Evolutionary conservation across 2,113 vertebrate genomes (phyloP), one percentile per base, ranked within the genome.

Genomic region (Mesitornis unicolor): DNA sequence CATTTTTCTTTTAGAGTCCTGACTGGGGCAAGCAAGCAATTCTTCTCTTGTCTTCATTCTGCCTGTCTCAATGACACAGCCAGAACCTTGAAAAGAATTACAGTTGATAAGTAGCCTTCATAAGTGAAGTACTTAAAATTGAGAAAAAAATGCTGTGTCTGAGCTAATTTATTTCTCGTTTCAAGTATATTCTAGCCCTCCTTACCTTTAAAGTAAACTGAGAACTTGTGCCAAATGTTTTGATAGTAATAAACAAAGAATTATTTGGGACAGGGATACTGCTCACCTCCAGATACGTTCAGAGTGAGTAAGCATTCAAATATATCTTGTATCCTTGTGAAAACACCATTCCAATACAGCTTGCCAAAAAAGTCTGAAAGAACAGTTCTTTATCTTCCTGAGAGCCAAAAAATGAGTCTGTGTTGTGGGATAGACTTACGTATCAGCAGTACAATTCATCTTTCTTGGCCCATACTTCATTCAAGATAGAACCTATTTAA

Each of bases 221-320:
- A 91, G 33, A 92, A 86, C 24, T 84, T 84, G 42, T 88, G 77
- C 71, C 94, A 94, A 92, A 57, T 47, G 29, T 90, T 87, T 92
- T 84, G 79, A 84, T 87, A 48, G 57, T 54, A 79, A 80, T 91
- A 93, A 94, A 84, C 71, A 75, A 84, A 89, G 81, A 21, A 71
- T 60, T 79, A 31, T 80, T 64, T 60, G 73, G 61, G 95, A 79
- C 45, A 56, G 74, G 83, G 64, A 68, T 78, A 5, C 67, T 64
- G 60, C 61, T 94, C n/a, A 48, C 94, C 79, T 56, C 83, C 71
- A 74, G 64, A 60, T 71, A 74, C 17, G 59, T 21, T 87, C 67
- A 36, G 14, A 89, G 54, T 59, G 53, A 76, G 51, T 63, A 80
- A 91, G 31, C 36, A 17, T 87, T 86, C 82, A 60, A 33, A 24